Conservation (phyloP, 2,888 invertebrate genomes). For the Orthonychiurus folsomi region DNA sequence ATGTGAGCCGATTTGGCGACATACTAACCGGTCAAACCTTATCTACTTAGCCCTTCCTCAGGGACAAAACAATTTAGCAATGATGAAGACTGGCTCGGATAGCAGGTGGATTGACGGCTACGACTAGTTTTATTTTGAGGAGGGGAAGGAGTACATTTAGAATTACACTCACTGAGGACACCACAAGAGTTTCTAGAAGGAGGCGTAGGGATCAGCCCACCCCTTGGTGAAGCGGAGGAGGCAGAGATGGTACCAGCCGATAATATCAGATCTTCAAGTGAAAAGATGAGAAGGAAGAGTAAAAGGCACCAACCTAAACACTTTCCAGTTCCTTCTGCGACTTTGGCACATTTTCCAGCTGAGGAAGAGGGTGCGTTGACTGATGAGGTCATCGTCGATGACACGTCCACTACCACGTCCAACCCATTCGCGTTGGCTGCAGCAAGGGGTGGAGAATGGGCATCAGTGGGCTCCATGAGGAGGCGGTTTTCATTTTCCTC, state of each 20-base stretch:
- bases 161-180: neutral
- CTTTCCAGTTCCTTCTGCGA: constrained; percentile 22
- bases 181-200: neutral
- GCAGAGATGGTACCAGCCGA: neutral
- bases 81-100: neutral
- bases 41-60: neutral
- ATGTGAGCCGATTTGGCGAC: too few species aligned
- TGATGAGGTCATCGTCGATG: constrained; percentile 21
- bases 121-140: neutral
- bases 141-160: neutral
- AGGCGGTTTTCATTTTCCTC: constrained; percentile 38
- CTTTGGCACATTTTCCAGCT: constrained; percentile 11
- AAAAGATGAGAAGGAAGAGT: constrained; percentile 28
- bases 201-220: neutral
- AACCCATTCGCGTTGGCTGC: constrained; percentile 29
- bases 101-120: neutral
- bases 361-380: too few species aligned
- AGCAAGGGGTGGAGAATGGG: constrained; percentile 28
- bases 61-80: neutral
- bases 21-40: neutral
- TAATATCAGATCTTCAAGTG: constrained; percentile 2
- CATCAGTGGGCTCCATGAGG: constrained; percentile 25
- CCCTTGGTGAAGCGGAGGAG: neutral
- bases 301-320: constrained; percentile 42
- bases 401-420: constrained; percentile 24